These are phyloP conservation scores for Ptychadena robeensis DNA, from an alignment of 2,797 vertebrate species.

Conservation along the genomic window DNA sequence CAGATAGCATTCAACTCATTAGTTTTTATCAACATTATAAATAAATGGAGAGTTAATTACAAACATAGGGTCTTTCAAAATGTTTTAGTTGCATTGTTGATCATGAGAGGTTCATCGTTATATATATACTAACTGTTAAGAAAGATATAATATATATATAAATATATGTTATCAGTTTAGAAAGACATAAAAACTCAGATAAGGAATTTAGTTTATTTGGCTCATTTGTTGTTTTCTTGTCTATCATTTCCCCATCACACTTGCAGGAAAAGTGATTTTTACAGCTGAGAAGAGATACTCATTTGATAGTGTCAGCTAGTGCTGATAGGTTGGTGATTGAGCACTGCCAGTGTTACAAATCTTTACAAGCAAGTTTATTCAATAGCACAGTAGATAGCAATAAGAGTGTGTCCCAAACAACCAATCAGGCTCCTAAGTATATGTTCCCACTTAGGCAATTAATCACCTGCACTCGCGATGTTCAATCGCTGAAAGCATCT, in stretches of 20 bases:
- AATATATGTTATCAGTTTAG: not conserved
- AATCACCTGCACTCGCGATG: too few relatives aligned
- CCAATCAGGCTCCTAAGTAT: too few relatives aligned
- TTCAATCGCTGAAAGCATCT: too few relatives aligned
- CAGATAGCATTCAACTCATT: conserved; percentile 46
- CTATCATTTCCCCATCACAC: conserved; percentile 6
- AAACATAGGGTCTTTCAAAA: conserved; percentile 22
- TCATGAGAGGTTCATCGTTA: not conserved
- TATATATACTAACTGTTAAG: not conserved
- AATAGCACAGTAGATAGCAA: not conserved
- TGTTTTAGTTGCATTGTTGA: conserved; percentile 20
- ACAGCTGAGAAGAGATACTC: conserved; percentile 18
- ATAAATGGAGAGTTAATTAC: conserved; percentile 43
- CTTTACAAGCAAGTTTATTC: too few relatives aligned
- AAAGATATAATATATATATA: not conserved
- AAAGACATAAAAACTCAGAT: not conserved
- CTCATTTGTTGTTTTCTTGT: not conserved
- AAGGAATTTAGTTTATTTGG: not conserved
- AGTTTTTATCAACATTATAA: conserved; percentile 46
- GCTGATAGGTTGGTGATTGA: conserved; percentile 37
- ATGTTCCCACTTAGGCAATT: too few relatives aligned
- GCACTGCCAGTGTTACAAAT: not conserved
- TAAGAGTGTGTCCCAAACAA: not conserved
- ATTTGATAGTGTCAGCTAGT: conserved; percentile 19
- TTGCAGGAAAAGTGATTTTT: conserved; percentile 24